Evolutionary conservation across 2,797 vertebrate species (phyloP), one percentile per base, ranked within the genome.

Genomic region (Hafferia zeledoni): DNA sequence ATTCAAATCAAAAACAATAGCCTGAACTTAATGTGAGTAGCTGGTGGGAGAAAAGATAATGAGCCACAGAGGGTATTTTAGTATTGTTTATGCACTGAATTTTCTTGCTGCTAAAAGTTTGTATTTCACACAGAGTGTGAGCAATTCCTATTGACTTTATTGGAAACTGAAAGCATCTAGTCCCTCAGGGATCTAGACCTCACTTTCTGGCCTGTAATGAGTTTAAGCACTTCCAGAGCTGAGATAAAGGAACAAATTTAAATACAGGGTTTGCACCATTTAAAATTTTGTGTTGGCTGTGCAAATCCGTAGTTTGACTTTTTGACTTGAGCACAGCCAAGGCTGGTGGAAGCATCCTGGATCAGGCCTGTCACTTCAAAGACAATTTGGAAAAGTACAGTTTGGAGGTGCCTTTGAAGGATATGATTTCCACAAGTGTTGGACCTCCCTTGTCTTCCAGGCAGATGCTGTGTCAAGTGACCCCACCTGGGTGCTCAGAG

Each of bases 1-100:
- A 67, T 86, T 94, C 69, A 94, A 83, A 75, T 94, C 27, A 89
- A 85, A 97, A 89, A 80, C 55, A 95, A 95, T 87, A 83, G 67
- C 60, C 69, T 92, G 72, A 92, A 61, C 59, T 53, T 46, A 25
- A 53, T 77, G 47, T 33, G n/a, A 83, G 31, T 67, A 61, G 69
- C 63, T 41, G 25, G 87, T 89, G 50, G 67, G 89, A 86, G 50
- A 59, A 92, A 90, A 91, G 50, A 82, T 70, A 81, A 57, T 65
- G 85, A 90, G 63, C 37, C 39, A 83, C 47, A 20, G 7, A 83
- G 30, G 12, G 4, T 19, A 81, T 69, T 70, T 84, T n/a, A 67
- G 28, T 87, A 55, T 10, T 68, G 52, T 86, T 83, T 47, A 61
- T 55, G 55, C 49, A 14, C 7, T 89, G 64, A 68, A 79, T 82